These are phyloP conservation scores for Pantherophis guttatus DNA, from an alignment of 2,113 vertebrate genomes.

Conservation along the genomic window DNA sequence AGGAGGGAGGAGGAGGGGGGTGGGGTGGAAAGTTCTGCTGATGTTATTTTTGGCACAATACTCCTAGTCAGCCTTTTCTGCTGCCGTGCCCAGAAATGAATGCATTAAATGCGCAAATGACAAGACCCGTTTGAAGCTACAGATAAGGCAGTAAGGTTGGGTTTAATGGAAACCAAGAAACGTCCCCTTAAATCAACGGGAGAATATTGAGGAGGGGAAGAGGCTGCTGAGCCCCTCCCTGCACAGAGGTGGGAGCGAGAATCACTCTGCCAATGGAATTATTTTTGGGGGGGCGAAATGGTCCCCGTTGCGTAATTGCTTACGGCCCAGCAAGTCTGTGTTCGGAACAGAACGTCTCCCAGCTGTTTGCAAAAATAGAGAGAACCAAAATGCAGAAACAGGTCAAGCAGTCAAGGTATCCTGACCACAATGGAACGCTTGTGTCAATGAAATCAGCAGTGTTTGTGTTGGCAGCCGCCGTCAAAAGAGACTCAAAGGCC, in stretches of 20 bases:
- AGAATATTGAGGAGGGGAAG: neutral
- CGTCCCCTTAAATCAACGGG: neutral
- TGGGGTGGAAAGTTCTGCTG: neutral
- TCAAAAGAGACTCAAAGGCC: neutral
- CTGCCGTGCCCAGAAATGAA: neutral
- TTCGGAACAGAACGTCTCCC: neutral
- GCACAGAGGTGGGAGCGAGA: neutral
- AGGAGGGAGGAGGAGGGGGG: too few species aligned
- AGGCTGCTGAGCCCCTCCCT: neutral
- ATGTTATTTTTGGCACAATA: neutral
- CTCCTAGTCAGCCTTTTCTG: neutral
- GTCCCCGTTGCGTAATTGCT: neutral
- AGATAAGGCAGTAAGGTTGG: neutral
- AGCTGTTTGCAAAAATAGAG: neutral
- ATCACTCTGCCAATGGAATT: neutral
- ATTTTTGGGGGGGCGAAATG: neutral
- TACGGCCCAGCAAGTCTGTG: neutral
- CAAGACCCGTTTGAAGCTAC: neutral
- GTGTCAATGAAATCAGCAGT: neutral
- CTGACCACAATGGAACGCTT: neutral
- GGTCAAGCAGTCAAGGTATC: neutral
- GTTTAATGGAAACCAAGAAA: neutral
- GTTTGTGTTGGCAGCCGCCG: neutral
- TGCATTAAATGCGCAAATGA: neutral
- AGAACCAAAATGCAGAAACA: neutral